Evolutionary conservation across 2,888 invertebrate species (phyloP).

Genomic region (Patella ulyssiponensis): DNA sequence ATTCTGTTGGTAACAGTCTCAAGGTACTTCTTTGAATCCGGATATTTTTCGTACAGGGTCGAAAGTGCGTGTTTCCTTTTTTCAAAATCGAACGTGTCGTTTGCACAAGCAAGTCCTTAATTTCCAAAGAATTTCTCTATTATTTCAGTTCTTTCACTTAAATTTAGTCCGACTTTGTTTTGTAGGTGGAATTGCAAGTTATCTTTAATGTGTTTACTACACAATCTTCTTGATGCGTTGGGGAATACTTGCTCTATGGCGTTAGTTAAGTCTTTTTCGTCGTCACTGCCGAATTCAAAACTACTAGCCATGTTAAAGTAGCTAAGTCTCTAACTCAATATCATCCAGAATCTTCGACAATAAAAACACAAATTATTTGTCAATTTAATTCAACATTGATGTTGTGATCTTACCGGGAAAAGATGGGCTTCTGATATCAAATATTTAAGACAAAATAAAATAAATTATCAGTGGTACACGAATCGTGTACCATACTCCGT

Average conservation of each 20-base stretch:
- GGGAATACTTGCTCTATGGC: not conserved
- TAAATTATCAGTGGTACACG: too few relatives aligned
- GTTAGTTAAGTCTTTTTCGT: not conserved
- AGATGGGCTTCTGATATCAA: too few relatives aligned
- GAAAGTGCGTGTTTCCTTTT: not conserved
- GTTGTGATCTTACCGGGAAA: too few relatives aligned
- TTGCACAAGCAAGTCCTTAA: not conserved
- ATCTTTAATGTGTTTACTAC: conserved; percentile 6
- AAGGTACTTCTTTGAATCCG: too few relatives aligned
- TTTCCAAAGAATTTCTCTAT: not conserved
- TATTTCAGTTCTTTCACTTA: not conserved
- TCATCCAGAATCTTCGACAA: too few relatives aligned
- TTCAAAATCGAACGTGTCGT: not conserved
- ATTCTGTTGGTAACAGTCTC: too few relatives aligned
- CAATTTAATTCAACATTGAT: too few relatives aligned
- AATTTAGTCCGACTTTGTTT: not conserved
- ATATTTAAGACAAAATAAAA: too few relatives aligned
- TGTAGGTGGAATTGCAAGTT: not conserved
- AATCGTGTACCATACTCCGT: too few relatives aligned
- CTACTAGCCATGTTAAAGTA: not conserved
- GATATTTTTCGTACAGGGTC: too few relatives aligned
- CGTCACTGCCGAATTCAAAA: not conserved
- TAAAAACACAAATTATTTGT: too few relatives aligned
- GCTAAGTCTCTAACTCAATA: too few relatives aligned
- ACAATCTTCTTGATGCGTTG: not conserved